Base-by-base conservation (phyloP, 53 echinoderm and acorn worm species). In the Crossaster papposus region DNA sequence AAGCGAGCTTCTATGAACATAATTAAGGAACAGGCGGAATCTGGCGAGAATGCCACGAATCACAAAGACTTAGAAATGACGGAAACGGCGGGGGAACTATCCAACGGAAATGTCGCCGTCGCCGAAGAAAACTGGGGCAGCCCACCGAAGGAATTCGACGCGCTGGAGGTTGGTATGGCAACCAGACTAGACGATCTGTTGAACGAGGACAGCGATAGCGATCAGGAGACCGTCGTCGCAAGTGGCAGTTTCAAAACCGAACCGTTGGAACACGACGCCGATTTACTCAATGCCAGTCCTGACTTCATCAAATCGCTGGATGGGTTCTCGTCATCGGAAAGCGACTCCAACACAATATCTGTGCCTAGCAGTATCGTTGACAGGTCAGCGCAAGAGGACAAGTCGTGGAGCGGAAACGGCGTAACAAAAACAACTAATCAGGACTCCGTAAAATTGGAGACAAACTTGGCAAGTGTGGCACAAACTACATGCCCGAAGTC, bases 171-270 rank as follows among this genome's bases (percentile, higher is more conserved):
- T 15, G 77, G 54, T 77, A 87, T 87, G 18, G 87, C 87, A 8
- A 87, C 87, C 26, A 54, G 87, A 34, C 77, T 87, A 15, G 87
- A 87, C 11, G 87, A 87, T 54, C 87, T 87, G 26, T 26, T 87
- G 24, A 87, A 87, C 15, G 87, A 77, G 24, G 77, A 77, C 63
- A 77, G 77, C 30, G 85, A 73, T 1, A 87, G 87, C n/a, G 87
- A 87, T 75, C 87, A 75, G 77, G 87, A 87, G 36, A 87, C 87
- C 1, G 30, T 87, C 13, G 62, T 87, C 34, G 44, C 85, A 31
- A 82, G 82, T 34, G 82, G 68, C 37, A 82, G 36, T 54, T 82
- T 35, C 18, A 73, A 73, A 35, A 23, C 78, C 3, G 78, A 78
- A 51, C 78, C 2, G 44, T 44, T 51, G 24, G 78, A 78, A n/a